Conservation (phyloP, 2,797 vertebrate species). For the Fistularia tabacaria region DNA sequence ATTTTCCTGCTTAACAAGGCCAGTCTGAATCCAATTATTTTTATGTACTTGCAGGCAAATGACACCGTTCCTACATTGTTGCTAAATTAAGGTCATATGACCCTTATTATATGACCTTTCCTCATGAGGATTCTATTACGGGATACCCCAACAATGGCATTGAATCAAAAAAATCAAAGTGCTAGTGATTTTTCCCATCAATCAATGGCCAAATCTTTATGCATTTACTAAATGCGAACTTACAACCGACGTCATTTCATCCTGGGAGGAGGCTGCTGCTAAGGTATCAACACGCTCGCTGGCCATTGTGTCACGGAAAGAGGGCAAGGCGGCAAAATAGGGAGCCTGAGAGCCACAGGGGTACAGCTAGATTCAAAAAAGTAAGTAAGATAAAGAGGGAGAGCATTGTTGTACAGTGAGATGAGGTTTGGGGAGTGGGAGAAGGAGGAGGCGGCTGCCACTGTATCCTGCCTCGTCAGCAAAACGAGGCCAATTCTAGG, state of each 20-base stretch:
- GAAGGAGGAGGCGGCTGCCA: constrained; percentile 16
- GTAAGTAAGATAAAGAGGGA: constrained; percentile 27
- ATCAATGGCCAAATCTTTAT: constrained; percentile 7
- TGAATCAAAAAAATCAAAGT: too few relatives aligned
- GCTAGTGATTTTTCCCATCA: background rate
- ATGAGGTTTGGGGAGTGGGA: background rate
- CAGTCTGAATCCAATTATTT: too few relatives aligned
- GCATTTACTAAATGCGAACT: constrained; percentile 34
- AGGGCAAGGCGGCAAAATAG: constrained; percentile 36
- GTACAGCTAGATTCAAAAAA: constrained; percentile 25
- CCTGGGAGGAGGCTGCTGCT: constrained; percentile 24
- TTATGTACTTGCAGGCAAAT: too few relatives aligned
- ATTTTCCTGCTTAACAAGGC: too few relatives aligned
- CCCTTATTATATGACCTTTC: too few relatives aligned
- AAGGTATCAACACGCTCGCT: constrained; percentile 52
- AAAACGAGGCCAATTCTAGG: constrained; percentile 50
- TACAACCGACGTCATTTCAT: constrained; percentile 39
- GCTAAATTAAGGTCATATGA: too few relatives aligned
- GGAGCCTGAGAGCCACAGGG: constrained; percentile 24
- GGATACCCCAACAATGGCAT: too few relatives aligned
- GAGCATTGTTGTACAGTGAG: constrained; percentile 3
- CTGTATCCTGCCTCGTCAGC: constrained; percentile 59
- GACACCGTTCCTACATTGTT: too few relatives aligned
- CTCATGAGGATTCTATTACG: too few relatives aligned
- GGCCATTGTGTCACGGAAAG: constrained; percentile 9